Evolutionary conservation across 2,113 vertebrate genomes (phyloP).

Genomic region (Sebastes schlegelii): DNA sequence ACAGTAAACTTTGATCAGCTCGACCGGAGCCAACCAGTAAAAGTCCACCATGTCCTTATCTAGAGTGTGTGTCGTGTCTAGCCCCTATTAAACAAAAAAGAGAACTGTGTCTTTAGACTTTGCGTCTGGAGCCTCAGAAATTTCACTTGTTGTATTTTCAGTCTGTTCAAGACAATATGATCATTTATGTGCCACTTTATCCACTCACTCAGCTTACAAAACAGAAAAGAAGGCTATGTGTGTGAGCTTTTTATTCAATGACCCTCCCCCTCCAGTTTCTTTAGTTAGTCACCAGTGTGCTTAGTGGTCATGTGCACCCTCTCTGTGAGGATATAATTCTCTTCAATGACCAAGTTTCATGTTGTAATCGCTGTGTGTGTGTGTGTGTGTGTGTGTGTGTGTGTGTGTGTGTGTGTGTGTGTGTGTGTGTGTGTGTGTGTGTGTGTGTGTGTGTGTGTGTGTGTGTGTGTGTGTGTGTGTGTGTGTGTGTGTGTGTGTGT

Average conservation of each 20-base stretch:
- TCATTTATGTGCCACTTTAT: not conserved
- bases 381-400: conserved; percentile 2
- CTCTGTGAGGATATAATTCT: conserved; percentile 60
- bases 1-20: conserved; percentile 22
- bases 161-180: not conserved
- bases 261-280: conserved; percentile 11
- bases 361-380: conserved; percentile 1
- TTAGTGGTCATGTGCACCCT: conserved; percentile 75
- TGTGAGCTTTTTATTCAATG: conserved; percentile 27
- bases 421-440: conserved; percentile 7
- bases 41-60: not conserved
- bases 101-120: conserved; percentile 32
- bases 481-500: conserved; percentile 8
- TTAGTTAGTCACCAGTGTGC: conserved; percentile 61
- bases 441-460: conserved; percentile 14
- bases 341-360: conserved; percentile 34
- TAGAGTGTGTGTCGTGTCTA: not conserved
- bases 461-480: conserved; percentile 2
- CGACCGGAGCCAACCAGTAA: not conserved
- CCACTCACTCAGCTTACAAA: not conserved
- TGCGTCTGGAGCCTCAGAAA: not conserved
- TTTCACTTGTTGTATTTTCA: not conserved
- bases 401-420: conserved; percentile 11
- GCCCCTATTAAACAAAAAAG: not conserved
- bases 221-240: conserved; percentile 7